Base-by-base conservation (phyloP, 2,888 invertebrate genomes). In the Liodrosophila aerea region DNA sequence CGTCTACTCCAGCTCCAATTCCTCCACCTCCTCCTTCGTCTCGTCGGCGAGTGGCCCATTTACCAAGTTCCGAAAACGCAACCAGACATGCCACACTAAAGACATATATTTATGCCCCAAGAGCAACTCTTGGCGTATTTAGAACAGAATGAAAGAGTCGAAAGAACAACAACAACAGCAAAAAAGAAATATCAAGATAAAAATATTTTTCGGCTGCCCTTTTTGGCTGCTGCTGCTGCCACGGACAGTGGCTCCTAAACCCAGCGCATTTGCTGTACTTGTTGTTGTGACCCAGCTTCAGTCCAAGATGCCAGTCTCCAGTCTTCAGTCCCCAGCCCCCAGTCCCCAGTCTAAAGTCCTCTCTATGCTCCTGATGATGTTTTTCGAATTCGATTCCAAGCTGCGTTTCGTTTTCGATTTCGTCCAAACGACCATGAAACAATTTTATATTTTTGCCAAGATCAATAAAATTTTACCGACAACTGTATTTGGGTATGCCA, bases 401-500 rank as follows among this genome's bases (percentile, higher is more conserved):
- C 62, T 58, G 43, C 60, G 64, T 73, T 65, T 61, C 57, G 62
- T 67, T 74, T 74, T 80, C 68, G 66, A 34, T 39, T 44, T 41
- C 13, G 40, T 46, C 45, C 51, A 45, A 22, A 58, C 67, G 74
- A 71, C 82, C 71, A 76, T 82, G 78, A 82, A 80, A 80, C 76
- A 72, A 80, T 80, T 83, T 83, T 73, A 74, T 77, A 76, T 73
- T 84, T 84, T 84, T 73, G 62, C 43, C 73, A 49, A 83, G 82
- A 83, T 83, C 82, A 83, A 83, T 83, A 83, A 82, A 82, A 82
- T 78, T 84, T 67, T 76, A 83, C 84, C 82, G 82, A 78, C 84
- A 81, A 65, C 72, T 78, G 77, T 77, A 77, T 81, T 75, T 76
- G 61, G 76, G 66, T 66, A 69, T 64, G 44, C 60, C 58, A 47